A percentile compares a stretch with the other conserved stretches of the same genome.
Conservation (phyloP, 2,888 invertebrate genomes). For the Mimachlamys varia region DNA sequence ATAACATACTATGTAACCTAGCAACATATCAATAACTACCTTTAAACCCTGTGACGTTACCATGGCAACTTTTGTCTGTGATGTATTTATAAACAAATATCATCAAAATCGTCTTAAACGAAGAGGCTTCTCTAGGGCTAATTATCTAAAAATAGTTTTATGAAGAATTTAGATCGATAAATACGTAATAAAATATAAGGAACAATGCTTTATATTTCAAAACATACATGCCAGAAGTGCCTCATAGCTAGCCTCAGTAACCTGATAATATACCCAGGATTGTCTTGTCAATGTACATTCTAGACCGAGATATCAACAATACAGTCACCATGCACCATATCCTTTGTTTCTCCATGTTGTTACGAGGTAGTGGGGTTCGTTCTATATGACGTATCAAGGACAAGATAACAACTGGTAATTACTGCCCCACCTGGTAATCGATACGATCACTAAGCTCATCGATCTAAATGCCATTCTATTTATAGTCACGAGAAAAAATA, state of each 20-base stretch:
- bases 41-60: neutral
- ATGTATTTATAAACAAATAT: neutral
- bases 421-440: neutral
- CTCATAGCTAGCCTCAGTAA: neutral
- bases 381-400: neutral
- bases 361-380: neutral
- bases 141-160: neutral
- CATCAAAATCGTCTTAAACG: neutral
- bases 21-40: neutral
- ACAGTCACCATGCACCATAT: neutral
- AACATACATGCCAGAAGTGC: neutral
- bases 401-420: neutral
- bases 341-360: neutral
- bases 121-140: neutral
- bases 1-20: neutral
- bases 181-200: neutral
- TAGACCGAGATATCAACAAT: neutral
- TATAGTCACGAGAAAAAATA: neutral
- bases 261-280: neutral
- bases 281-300: neutral
- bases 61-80: neutral
- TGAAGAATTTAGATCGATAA: neutral
- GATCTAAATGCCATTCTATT: neutral
- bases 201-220: too few species aligned
- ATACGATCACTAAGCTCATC: neutral